Conservation (phyloP, 2,113 vertebrate species). For the Centropristis striata region DNA sequence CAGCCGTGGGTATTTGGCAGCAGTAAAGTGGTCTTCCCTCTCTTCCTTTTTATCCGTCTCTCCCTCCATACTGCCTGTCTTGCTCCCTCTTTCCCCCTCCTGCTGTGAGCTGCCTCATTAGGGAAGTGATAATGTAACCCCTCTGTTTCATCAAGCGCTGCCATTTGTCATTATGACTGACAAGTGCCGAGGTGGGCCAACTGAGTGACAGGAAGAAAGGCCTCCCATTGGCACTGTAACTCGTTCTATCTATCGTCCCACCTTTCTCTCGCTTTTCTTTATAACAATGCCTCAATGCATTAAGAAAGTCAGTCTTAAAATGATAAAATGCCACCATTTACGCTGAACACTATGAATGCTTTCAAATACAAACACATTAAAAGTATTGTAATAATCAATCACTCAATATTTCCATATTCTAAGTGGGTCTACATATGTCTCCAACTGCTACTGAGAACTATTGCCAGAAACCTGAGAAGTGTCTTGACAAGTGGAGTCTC, state of each 20-base stretch:
- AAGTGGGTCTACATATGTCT: slow-evolving; percentile 26
- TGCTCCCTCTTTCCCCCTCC: slow-evolving; percentile 61
- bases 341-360: not conserved
- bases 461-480: slow-evolving; percentile 67
- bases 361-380: slow-evolving; percentile 21
- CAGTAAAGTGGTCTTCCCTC: slow-evolving; percentile 21
- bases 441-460: slow-evolving; percentile 18
- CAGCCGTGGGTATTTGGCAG: slow-evolving; percentile 59
- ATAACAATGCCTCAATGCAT: slow-evolving; percentile 6
- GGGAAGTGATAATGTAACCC: slow-evolving; percentile 79
- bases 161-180: slow-evolving; percentile 84
- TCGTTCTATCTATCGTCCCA: slow-evolving; percentile 6
- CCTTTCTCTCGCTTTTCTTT: slow-evolving; percentile 43
- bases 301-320: not conserved
- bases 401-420: slow-evolving; percentile 27
- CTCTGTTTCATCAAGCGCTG: slow-evolving; percentile 74
- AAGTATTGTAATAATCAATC: slow-evolving; percentile 26
- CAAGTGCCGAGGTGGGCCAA: slow-evolving; percentile 67
- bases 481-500: slow-evolving; percentile 67
- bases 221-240: slow-evolving; percentile 25
- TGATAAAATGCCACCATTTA: not conserved
- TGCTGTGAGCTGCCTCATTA: slow-evolving; percentile 81
- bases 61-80: slow-evolving; percentile 44
- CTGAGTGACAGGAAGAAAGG: slow-evolving; percentile 50
- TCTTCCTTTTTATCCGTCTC: slow-evolving; percentile 53